phyloP scores from a whole-genome alignment of 2,888 invertebrate species.

The Malthinus flaveolus region DNA sequence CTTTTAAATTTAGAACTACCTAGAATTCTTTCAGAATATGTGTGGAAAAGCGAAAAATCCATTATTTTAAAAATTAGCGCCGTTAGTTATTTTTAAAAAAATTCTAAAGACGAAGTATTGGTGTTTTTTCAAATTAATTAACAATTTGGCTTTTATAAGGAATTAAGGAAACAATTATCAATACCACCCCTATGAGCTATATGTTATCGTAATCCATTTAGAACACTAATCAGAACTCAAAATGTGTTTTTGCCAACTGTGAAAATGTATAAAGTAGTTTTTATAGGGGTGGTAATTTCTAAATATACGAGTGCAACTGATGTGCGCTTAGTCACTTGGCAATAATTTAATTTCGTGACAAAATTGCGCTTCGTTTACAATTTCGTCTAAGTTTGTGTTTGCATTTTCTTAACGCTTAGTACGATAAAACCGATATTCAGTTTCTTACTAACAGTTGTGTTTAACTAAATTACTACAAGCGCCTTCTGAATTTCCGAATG shows the following conservation, averaged over 20 bases:
- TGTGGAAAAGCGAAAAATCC: no score
- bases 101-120: conserved; percentile 1
- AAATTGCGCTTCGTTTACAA: conserved; percentile 8
- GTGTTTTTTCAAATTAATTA: no score
- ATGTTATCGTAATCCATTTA: conserved; percentile 30
- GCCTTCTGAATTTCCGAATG: not conserved
- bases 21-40: no score
- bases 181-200: conserved; percentile 16
- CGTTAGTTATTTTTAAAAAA: conserved; percentile 1
- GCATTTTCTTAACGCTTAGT: conserved; percentile 9
- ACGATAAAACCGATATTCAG: conserved; percentile 1
- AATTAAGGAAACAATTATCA: conserved; percentile 20
- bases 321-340: conserved; percentile 20
- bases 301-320: conserved; percentile 22
- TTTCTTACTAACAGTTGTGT: conserved; percentile 7
- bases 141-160: not conserved
- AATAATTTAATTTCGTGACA: conserved; percentile 19
- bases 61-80: no score
- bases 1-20: no score
- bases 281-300: conserved; percentile 23
- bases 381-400: conserved; percentile 15
- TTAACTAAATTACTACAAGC: conserved; percentile 4
- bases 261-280: conserved; percentile 26
- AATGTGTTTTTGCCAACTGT: conserved; percentile 26
- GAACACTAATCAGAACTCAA: conserved; percentile 23